Base-by-base conservation (phyloP, 2,113 vertebrate genomes). In the Aspiorhynchus laticeps region DNA sequence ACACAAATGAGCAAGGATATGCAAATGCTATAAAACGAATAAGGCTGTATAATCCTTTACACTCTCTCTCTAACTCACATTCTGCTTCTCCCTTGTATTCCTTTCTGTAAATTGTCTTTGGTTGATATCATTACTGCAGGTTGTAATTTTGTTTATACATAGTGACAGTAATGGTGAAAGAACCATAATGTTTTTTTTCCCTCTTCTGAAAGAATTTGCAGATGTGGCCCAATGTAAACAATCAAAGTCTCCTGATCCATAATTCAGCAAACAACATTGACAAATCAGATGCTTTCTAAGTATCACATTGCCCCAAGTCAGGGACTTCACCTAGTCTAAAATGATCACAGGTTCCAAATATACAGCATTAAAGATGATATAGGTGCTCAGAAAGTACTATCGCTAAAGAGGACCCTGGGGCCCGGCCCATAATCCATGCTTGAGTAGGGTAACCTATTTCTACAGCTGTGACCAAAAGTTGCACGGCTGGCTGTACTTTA, bases 1-100 rank as follows among this genome's bases (percentile, higher is more conserved):
- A 75, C 67, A 41, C 48, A 84, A 75, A 84, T 84, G 69, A 75
- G 33, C 12, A 74, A 38, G 48, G 46, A 84, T 41, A 84, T 59
- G 21, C 65, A 84, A 84, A 84, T 74, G 3, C 38, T 1, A 24
- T 15, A 12, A n/a, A 15, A 46, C 21, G 3, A 26, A 84, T 56
- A 53, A 38, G 48, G 26, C 43, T 83, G 67, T 41, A 59, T 59
- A 84, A 74, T 24, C 46, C 10, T 36, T 84, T 24, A 26, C 33
- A 43, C n/a, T 48, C 33, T 71, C 43, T 26, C 51, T 80, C 24
- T 71, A 17, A 33, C 43, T 53, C 17, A 53, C 38, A 69, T 8
- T 75, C 75, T 53, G 10, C 31, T 24, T 59, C 19, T 83, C 61
- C n/a, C 6, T 21, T 69, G 8, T 82, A 46, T 63, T 67, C 15